phyloP scores from a whole-genome alignment of 2,888 invertebrate species.

The Torymus auratus region DNA sequence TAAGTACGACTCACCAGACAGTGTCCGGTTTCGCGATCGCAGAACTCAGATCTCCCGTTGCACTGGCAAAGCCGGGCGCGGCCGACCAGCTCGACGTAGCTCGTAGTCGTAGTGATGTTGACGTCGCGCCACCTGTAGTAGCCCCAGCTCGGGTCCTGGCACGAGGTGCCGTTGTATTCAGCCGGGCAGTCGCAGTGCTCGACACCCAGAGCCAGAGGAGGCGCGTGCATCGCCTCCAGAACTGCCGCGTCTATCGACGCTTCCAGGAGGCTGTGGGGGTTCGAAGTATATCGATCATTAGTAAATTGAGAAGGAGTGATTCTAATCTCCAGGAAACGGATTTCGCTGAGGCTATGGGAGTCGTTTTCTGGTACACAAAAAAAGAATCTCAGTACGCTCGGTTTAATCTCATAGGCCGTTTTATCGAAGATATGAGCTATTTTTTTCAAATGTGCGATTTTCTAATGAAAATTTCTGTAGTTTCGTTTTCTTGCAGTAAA shows the following conservation, averaged over 20 bases:
- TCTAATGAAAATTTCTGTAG: too few species aligned
- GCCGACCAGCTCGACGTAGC: conserved; percentile 87
- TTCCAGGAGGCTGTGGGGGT: conserved; percentile 81
- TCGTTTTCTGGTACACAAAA: too few species aligned
- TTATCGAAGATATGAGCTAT: too few species aligned
- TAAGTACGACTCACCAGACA: conserved; percentile 83
- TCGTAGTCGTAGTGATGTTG: conserved; percentile 70
- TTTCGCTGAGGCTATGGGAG: too few species aligned
- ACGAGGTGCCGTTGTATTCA: conserved; percentile 90
- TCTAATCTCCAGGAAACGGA: too few species aligned
- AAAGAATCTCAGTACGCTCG: too few species aligned
- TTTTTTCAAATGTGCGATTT: too few species aligned
- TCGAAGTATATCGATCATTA: too few species aligned
- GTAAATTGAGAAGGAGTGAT: too few species aligned
- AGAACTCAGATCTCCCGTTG: conserved; percentile 86
- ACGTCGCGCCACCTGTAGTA: conserved; percentile 87
- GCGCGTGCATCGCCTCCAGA: conserved; percentile 82
- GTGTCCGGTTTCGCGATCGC: conserved; percentile 89
- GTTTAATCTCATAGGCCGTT: too few species aligned
- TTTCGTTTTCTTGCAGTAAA: too few species aligned
- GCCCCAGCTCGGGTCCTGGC: conserved; percentile 91
- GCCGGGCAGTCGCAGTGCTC: conserved; percentile 91
- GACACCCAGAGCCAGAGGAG: conserved; percentile 86
- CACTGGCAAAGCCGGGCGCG: conserved; percentile 89
- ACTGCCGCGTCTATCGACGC: conserved; percentile 91